Base-by-base conservation (phyloP, 1,140 invertebrate species). In the Zelostemma sp. region DNA sequence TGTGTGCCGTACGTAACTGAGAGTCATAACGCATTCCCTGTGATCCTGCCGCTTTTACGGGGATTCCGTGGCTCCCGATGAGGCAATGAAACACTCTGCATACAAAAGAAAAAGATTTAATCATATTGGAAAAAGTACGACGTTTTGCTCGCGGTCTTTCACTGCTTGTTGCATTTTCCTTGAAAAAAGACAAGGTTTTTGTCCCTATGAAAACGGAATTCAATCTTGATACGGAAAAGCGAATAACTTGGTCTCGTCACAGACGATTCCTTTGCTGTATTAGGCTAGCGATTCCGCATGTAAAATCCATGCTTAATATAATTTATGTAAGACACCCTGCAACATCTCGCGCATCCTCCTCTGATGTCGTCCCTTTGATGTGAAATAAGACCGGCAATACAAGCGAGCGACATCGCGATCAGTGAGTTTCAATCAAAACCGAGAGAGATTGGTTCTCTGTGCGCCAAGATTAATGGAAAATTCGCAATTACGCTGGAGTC, bases 291-390 rank as follows among this genome's bases (percentile, higher is more conserved):
- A 33, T 60, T 64, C 9, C 53, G 64, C 48, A 72, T 72, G 70
- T 64, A 62, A 65, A 72, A 68, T 68, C 64, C 70, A 62, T 60
- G 61, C 53, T 56, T 72, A 72, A 72, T 72, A 68, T 68, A 65
- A 72, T 72, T 72, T 72, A 72, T 68, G 61, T 68, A 72, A 72
- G 70, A 68, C 62, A 72, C 57, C 65, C 57, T 64, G 65, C 65
- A 72, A 72, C 68, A 60, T 62, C 35, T 51, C 3, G 43, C 43
- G 43, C 17, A 19, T 46, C 43, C 60, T 46, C 43, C 60, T 65
- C 58, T 53, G 43, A 61, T 60, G 62, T 33, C 33, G 17, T 49
- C 46, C 60, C 65, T 72, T 72, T 72, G 70, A 72, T 72, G 61
- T 66, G 48, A 66, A 67, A 68, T 68, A 68, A 72, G 70, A 68